These are phyloP conservation scores for Phoeniculus purpureus DNA, from an alignment of 2,797 vertebrate genomes.

Conservation along the genomic window DNA sequence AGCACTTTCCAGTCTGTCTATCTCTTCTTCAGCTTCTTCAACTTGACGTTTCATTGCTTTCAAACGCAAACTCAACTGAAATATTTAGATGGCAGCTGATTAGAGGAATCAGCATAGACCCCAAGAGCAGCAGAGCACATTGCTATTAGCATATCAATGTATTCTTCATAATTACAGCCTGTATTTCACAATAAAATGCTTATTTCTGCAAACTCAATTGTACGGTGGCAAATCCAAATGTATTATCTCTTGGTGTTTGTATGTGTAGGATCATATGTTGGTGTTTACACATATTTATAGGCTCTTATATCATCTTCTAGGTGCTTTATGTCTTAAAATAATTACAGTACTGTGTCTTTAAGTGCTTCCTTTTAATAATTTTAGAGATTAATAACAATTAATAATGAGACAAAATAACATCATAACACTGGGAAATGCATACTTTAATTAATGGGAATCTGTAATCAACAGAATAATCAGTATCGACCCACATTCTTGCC, in stretches of 20 bases:
- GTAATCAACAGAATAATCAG: background rate
- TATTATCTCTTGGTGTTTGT: background rate
- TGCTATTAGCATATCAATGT: background rate
- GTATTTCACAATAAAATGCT: background rate
- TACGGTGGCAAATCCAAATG: background rate
- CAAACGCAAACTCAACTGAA: conserved; percentile 91
- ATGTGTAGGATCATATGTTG: background rate
- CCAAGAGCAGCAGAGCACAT: background rate
- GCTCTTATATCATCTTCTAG: background rate
- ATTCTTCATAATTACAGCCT: background rate
- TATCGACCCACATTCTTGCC: background rate
- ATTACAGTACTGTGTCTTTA: background rate
- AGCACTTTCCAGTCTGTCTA: conserved; percentile 90
- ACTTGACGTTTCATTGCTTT: conserved; percentile 97
- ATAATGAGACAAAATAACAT: background rate
- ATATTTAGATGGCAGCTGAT: conserved; percentile 49
- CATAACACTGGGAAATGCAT: background rate
- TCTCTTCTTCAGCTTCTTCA: conserved; percentile 95
- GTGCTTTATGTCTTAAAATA: conserved; percentile 9
- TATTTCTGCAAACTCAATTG: background rate
- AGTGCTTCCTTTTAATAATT: background rate
- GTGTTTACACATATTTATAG: background rate
- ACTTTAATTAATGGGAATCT: background rate
- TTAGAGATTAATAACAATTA: background rate
- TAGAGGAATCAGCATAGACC: background rate